Conservation (phyloP, 2,888 invertebrate genomes). For the Seladonia tumulorum region DNA sequence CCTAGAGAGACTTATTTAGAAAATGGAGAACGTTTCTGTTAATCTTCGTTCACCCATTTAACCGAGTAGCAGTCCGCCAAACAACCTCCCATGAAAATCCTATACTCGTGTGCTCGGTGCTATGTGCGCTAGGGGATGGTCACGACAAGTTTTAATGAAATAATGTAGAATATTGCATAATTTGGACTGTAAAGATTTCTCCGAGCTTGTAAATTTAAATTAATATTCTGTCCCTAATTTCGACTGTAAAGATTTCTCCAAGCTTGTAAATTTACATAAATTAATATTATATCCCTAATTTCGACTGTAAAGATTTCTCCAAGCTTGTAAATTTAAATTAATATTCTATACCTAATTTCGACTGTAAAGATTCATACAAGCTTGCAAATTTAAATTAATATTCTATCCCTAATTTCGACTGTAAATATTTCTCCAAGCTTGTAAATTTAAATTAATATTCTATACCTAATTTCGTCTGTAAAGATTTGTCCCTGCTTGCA, state of each 20-base stretch:
- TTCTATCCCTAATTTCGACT: background rate
- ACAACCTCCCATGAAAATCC: background rate
- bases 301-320: no score
- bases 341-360: no score
- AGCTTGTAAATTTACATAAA: no score
- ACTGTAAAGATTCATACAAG: background rate
- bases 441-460: no score
- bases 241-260: background rate
- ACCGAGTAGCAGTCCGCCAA: background rate
- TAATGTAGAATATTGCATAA: background rate
- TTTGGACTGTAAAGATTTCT: background rate
- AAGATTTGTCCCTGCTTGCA: no score
- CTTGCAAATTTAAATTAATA: background rate
- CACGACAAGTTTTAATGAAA: background rate
- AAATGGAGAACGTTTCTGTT: conserved; percentile 74
- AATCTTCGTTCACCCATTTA: conserved; percentile 39
- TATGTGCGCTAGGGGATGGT: background rate
- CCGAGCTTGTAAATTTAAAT: background rate
- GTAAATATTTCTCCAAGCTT: no score
- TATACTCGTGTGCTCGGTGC: background rate
- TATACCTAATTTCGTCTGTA: no score
- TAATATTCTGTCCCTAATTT: background rate
- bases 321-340: no score
- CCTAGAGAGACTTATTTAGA: conserved; percentile 68
- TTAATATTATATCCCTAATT: no score